Evolutionary conservation across 2,113 vertebrate species (phyloP), one percentile per base, ranked within the genome.

Genomic region (Myrmecobius fasciatus): DNA sequence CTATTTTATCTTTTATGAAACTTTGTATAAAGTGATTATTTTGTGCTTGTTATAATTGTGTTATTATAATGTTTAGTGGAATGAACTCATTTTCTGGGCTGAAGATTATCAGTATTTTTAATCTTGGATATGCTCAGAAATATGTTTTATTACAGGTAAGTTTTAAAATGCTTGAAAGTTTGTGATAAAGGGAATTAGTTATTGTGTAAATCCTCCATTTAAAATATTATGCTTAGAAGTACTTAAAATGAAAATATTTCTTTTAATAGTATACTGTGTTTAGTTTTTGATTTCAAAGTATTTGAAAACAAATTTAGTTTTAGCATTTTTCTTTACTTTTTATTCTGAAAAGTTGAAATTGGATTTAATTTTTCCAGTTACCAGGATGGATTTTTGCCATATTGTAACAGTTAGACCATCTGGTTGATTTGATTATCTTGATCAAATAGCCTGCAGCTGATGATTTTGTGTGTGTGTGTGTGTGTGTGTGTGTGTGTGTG

Each of bases 381-480:
- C 89, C 36, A 26, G 93, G 52, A 90, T 96, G 91, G 95, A 89
- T 91, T 94, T 97, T 5, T 96, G 96, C 96, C 96, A 94, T 92
- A 96, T 53, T 53, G 97, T 96, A 97, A 95, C 89, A 94, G 83
- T 92, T 97, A 93, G 94, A 97, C 95, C 93, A 36, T 97, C 92
- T 97, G 97, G 94, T 91, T 92, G 92, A 25, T 95, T 97, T 97
- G 96, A 96, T 96, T 93, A 92, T 96, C 54, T 92, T 96, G 95
- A 97, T 97, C 94, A 96, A 52, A 96, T 93, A 97, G 60, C 92
- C 96, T 94, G 95, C 96, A 97, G 92, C 96, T 96, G 94, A 75
- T 92, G 97, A 92, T 96, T 53, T 17, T 53, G 53, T 53, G 53
- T 52, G 52, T 52, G 52, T 52, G 52, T 52, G 52, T 52, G 52